Base-by-base conservation (phyloP, 2,797 vertebrate species). In the Echiichthys vipera region DNA sequence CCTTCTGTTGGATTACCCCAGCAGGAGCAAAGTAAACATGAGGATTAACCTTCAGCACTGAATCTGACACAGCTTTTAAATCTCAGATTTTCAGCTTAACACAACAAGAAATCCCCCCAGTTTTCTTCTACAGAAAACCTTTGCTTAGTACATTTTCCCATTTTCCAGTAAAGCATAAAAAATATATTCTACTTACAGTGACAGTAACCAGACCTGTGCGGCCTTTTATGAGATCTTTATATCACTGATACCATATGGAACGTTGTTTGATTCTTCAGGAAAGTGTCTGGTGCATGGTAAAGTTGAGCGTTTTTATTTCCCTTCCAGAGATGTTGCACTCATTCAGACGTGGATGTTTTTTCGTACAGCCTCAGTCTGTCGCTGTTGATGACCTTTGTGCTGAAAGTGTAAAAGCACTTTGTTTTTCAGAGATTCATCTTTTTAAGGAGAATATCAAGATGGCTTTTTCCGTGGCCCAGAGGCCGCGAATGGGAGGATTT, bases 1-100 rank as follows among this genome's bases (percentile, higher is more conserved):
- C 24, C 36, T 22, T 58, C 10, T 74, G 67, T 79, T 75, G 53
- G 72, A 71, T 67, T 39, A 42, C 40, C 62, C 46, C 15, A 6
- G 18, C 4, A 9, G 39, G 56, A 74, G 34, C 57, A 86, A 56
- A 78, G 70, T 78, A 84, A 90, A 87, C 83, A 83, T 2, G 0
- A 20, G 61, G 77, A 84, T 81, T 84, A 84, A 81, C 73, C 66
- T 78, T 72, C 57, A 56, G 67, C 29, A 5, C 61, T 29, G 56
- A 61, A 50, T 84, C 71, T 67, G 78, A 73, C 74, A 36, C 40
- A 15, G 20, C 51, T 18, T 83, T 68, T 74, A 74, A 70, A 77
- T 73, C 64, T 74, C 49, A 45, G 8, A 49, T 71, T 77, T 58
- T 50, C 51, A 22, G 42, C 45, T 84, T 25, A 22, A 46, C 73